Base-by-base conservation (phyloP, 2,888 invertebrate genomes). In the Machimus rusticus region DNA sequence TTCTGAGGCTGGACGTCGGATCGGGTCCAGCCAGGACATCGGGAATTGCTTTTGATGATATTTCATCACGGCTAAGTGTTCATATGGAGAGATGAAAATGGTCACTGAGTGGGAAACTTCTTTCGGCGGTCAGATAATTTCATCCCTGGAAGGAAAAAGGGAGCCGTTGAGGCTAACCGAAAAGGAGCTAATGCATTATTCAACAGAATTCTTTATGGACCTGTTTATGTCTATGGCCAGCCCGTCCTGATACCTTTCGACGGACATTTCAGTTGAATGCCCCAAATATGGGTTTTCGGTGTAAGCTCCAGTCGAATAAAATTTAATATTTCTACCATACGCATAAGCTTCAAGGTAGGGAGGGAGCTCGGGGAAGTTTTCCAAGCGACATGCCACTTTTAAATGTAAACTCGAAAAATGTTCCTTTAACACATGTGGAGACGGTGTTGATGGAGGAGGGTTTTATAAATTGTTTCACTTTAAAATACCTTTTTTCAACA, bases 171-270 rank as follows among this genome's bases (percentile, higher is more conserved):
- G 77, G 79, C 74, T 31, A 86, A 81, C 74, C 76, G 66, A 57
- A 78, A 86, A 87, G 74, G 57, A 55, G 86, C 88, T 88, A 76
- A 88, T 88, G 88, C 86, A 88, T 88, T 81, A 88, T 88, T 88
- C 88, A 88, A 86, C 74, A 74, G 76, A 31, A 74, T 88, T 76
- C 55, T 82, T 87, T 87, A 87, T 84, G 79, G 74, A 84, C 84
- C 76, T 87, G 87, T 87, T 87, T 87, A 87, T 87, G 77, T 87
- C 84, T 57, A 39, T 39, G 28, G 79, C 37, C 46, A 43, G 39
- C 46, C 76, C 76, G 76, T 19, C 34, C 37, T 34, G 34, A 51
- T 81, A 81, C 81, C 81, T 81, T 81, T 81, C 34, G 31, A 19
- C 51, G 81, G 31, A 46, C 19, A 46, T 46, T 43, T 55, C 51